phyloP scores from a whole-genome alignment of 2,113 vertebrate genomes.

The Dasypus novemcinctus region DNA sequence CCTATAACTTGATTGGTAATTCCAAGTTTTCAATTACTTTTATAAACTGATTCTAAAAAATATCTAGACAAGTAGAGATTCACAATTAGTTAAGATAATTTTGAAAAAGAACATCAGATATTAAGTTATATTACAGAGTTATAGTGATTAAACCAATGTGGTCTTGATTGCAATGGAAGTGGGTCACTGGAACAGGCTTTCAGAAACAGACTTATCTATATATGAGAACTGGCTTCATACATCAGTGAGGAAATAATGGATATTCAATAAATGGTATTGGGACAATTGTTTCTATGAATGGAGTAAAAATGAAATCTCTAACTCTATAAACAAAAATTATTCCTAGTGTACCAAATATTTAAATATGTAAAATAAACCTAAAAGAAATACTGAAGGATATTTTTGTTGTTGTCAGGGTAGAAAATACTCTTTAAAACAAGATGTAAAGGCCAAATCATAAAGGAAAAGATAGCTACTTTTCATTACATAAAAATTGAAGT shows the following conservation, averaged over 20 bases:
- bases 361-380: neutral
- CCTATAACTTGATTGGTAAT: neutral
- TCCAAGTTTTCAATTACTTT: neutral
- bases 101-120: neutral
- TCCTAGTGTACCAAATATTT: neutral
- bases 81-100: neutral
- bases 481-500: neutral
- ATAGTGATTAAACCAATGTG: too few relatives aligned
- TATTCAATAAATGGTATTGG: neutral
- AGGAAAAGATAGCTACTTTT: neutral
- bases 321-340: neutral
- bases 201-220: neutral
- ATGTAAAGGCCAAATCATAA: neutral
- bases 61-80: neutral
- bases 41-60: neutral
- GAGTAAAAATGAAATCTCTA: neutral
- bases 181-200: neutral
- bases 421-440: neutral
- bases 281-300: neutral
- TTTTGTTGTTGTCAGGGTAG: neutral
- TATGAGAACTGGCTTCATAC: neutral
- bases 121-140: neutral
- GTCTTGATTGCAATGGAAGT: neutral
- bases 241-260: neutral
- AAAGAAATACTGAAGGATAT: conserved; percentile 21